A percentile compares a stretch with the other conserved stretches of the same genome.
Conservation (phyloP, 2,888 invertebrate genomes). For the Cacoxenus indagator region DNA sequence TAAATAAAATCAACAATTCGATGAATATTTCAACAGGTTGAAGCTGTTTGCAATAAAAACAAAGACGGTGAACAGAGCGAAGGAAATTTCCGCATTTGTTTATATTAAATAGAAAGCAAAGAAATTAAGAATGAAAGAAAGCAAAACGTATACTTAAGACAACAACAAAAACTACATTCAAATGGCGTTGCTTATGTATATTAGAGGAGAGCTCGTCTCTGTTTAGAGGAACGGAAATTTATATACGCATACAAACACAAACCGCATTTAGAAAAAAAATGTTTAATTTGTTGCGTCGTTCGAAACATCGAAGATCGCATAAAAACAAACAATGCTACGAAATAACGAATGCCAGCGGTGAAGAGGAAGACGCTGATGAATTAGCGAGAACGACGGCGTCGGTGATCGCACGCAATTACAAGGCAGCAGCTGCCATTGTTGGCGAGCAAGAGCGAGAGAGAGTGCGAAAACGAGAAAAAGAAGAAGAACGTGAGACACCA, state of each 20-base stretch:
- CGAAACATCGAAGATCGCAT: conserved; percentile 53
- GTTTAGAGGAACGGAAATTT: background rate
- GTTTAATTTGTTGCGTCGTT: conserved; percentile 64
- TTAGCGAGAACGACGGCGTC: background rate
- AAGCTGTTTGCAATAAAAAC: conserved; percentile 27
- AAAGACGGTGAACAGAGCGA: background rate
- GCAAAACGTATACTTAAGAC: conserved; percentile 25
- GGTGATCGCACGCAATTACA: background rate
- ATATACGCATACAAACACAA: conserved; percentile 24
- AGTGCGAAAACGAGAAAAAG: too few relatives aligned
- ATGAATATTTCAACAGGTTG: conserved; percentile 50
- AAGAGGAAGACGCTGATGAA: conserved; percentile 27
- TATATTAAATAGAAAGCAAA: conserved; percentile 29
- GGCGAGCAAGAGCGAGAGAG: background rate
- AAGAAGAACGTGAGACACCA: background rate
- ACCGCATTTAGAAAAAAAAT: conserved; percentile 39
- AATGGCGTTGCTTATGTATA: too few relatives aligned
- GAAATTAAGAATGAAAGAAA: conserved; percentile 34
- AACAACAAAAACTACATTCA: conserved; percentile 18
- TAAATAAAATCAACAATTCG: conserved; percentile 1
- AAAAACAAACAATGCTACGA: conserved; percentile 36
- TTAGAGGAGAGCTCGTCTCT: too few relatives aligned
- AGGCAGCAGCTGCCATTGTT: background rate
- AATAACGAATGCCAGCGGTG: background rate
- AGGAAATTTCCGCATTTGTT: conserved; percentile 46